These are phyloP conservation scores for Otocyon megalotis DNA, from an alignment of 2,113 vertebrate species.

Conservation along the genomic window DNA sequence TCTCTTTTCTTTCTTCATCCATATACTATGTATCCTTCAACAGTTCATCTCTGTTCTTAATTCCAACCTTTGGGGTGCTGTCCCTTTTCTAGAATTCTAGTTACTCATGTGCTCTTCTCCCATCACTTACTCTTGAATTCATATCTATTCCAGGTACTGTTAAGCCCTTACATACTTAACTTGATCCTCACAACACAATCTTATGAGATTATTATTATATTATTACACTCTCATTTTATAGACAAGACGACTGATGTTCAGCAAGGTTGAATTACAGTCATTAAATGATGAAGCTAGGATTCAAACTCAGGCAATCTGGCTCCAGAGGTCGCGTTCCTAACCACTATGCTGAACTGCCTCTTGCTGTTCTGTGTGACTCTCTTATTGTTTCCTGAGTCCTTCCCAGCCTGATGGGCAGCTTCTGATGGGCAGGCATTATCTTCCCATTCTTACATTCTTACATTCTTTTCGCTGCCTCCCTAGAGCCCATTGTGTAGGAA, in stretches of 20 bases:
- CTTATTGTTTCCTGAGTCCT: background rate
- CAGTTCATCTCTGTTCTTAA: background rate
- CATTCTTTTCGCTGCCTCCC: background rate
- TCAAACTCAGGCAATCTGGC: background rate
- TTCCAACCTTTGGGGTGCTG: background rate
- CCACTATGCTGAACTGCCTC: background rate
- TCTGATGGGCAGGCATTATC: background rate
- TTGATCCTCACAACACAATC: background rate
- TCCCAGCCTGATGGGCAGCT: background rate
- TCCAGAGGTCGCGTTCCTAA: background rate
- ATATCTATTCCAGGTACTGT: background rate
- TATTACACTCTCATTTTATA: background rate
- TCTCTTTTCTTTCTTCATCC: background rate
- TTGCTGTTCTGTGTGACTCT: background rate
- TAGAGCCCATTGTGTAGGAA: background rate
- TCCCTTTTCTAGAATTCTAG: background rate
- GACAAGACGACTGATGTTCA: background rate
- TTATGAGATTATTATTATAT: background rate
- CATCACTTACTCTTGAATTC: background rate
- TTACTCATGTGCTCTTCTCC: background rate
- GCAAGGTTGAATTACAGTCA: background rate
- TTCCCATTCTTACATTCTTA: background rate
- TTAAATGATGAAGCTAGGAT: background rate
- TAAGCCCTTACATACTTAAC: background rate
- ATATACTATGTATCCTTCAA: background rate